These are phyloP conservation scores for Alectura lathami DNA, from an alignment of 2,113 vertebrate genomes.

Conservation along the genomic window DNA sequence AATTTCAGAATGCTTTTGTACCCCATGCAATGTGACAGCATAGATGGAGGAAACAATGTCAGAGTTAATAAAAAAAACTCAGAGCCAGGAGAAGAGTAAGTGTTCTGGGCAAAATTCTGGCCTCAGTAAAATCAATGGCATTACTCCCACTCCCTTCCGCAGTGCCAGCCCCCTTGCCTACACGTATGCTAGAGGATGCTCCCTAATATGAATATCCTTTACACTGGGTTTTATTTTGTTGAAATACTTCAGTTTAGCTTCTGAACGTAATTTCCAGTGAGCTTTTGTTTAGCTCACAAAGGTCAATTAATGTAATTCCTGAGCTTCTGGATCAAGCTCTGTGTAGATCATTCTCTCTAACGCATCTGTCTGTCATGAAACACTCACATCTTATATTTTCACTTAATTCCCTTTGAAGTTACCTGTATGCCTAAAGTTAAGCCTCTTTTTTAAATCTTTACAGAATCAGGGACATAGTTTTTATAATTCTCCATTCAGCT, in stretches of 20 bases:
- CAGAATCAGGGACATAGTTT: constrained; percentile 26
- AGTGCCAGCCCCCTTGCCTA: not conserved
- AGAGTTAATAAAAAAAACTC: not conserved
- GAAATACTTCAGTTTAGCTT: not conserved
- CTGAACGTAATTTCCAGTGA: not conserved
- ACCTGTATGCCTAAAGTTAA: constrained; percentile 55
- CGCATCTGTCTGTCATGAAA: not conserved
- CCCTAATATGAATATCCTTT: not conserved
- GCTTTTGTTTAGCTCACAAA: constrained; percentile 41
- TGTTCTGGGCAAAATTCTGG: constrained; percentile 28
- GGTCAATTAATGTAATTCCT: constrained; percentile 34
- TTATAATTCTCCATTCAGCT: constrained; percentile 55
- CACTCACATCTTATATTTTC: not conserved
- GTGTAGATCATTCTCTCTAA: constrained; percentile 19
- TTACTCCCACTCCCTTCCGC: not conserved
- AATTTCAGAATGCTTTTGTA: not conserved
- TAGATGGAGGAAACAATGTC: not conserved
- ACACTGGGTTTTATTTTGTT: not conserved
- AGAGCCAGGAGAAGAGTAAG: not conserved
- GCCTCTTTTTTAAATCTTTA: constrained; percentile 48
- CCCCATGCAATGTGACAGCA: not conserved
- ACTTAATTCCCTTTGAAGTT: constrained; percentile 60
- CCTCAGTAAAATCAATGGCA: not conserved
- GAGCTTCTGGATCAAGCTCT: constrained; percentile 24
- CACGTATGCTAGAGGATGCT: rapidly evolving